Evolutionary conservation across 2,113 vertebrate genomes (phyloP), one percentile per base, ranked within the genome.

Genomic region (Glaucomys volans): DNA sequence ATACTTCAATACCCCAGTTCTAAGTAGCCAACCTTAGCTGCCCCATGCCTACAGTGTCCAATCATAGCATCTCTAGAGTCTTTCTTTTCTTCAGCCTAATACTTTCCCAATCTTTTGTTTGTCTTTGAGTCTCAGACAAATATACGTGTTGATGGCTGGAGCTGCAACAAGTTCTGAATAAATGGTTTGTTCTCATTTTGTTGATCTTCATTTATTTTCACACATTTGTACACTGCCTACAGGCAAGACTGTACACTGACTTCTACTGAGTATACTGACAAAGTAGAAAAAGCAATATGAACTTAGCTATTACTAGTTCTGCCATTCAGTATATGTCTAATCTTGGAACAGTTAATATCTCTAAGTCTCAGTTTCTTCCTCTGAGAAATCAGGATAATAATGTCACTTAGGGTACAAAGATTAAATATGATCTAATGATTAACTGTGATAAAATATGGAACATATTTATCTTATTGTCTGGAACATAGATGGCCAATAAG

Each of bases 191-290:
- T 69, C 44, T 89, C 62, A 47, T 71, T 52, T n/a, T 16, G 10
- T 14, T 67, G 8, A n/a, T 81, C 28, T 89, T 86, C 75, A 71
- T 81, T 88, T 67, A 74, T 85, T 91, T 96, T 89, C 40, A 90
- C n/a, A 40, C 1, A 82, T 66, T 44, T 72, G 2, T 69, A 52
- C 22, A 26, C 37, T 66, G 22, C 86, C 47, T 24, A 85, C 13
- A 91, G 50, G 37, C 16, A 76, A 62, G 7, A 44, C 11, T 52
- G 79, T 26, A 88, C 7, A 37, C 4, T 44, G 67, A 88, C 52
- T 17, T 17, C 85, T 30, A 91, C 24, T 40, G 95, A 87, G 71
- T 59, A 2, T 44, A 76, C 8, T 20, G 22, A 42, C 52, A 79
- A 37, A 69, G 11, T 72, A 54, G 44, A 37, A 90, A 90, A 79